phyloP scores from a whole-genome alignment of 2,113 vertebrate genomes.

The Scopus umbretta region DNA sequence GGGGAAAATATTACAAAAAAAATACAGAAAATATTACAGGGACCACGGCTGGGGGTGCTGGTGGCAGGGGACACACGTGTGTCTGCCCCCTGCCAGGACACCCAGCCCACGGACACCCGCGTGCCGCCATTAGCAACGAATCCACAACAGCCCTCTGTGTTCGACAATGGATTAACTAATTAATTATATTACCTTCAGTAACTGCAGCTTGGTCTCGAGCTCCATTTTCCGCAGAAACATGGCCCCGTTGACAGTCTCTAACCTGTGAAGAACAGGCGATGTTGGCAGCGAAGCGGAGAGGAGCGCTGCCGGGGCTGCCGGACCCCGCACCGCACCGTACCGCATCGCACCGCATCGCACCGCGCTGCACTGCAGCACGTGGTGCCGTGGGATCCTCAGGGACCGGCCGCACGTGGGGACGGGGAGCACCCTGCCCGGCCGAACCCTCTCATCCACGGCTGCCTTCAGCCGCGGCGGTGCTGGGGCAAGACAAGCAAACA shows the following conservation, averaged over 20 bases:
- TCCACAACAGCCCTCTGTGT: background rate
- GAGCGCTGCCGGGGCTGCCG: background rate
- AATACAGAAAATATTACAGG: background rate
- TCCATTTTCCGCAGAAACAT: slow-evolving; percentile 82
- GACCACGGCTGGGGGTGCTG: fast-evolving
- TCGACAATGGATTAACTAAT: fast-evolving
- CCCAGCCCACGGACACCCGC: background rate
- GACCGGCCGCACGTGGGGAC: background rate
- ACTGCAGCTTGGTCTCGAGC: slow-evolving; percentile 82
- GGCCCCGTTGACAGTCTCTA: slow-evolving; percentile 85
- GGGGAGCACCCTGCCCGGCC: background rate
- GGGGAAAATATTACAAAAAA: background rate
- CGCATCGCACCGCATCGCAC: too few species aligned
- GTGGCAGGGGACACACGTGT: fast-evolving
- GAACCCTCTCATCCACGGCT: background rate
- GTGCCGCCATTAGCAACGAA: fast-evolving
- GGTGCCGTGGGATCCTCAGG: background rate
- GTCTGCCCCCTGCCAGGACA: background rate
- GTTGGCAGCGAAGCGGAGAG: background rate
- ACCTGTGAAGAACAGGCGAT: slow-evolving; percentile 61
- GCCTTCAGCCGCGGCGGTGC: too few species aligned
- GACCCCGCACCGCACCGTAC: background rate
- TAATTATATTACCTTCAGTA: slow-evolving; percentile 80
- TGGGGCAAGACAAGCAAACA: background rate
- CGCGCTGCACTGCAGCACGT: background rate